These are phyloP conservation scores for Lamellibrachia columna DNA, from an alignment of 2,888 invertebrate genomes.

Conservation along the genomic window DNA sequence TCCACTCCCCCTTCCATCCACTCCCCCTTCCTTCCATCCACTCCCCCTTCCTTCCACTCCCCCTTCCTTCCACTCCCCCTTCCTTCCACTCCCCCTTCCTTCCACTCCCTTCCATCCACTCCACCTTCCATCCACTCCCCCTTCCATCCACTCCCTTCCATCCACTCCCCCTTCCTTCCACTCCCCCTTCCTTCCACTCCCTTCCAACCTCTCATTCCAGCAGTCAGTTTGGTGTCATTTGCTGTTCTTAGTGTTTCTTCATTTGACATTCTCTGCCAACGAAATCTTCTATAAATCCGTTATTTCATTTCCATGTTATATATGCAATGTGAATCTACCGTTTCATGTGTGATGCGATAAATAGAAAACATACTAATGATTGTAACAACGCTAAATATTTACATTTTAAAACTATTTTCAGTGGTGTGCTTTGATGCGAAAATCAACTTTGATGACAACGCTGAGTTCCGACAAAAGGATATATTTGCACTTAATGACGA, in stretches of 20 bases:
- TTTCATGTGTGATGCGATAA: background rate
- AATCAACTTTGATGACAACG: conserved; percentile 98
- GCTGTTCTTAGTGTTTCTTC: background rate
- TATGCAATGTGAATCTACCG: too few species aligned
- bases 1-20: too few species aligned
- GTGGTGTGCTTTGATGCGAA: conserved; percentile 99
- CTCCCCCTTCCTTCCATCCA: too few species aligned
- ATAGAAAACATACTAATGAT: conserved; percentile 18
- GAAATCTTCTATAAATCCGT: background rate
- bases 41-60: too few species aligned
- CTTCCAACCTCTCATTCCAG: too few species aligned
- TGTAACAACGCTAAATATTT: background rate
- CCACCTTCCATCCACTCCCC: too few species aligned
- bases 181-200: too few species aligned
- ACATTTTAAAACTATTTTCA: conserved; percentile 37
- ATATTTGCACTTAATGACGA: conserved; percentile 90
- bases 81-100: too few species aligned
- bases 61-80: too few species aligned
- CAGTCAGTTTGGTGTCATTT: background rate
- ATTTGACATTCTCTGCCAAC: background rate
- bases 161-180: too few species aligned
- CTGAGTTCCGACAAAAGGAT: conserved; percentile 84
- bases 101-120: too few species aligned
- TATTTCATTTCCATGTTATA: background rate
- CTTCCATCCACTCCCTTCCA: too few species aligned